Evolutionary conservation across 2,888 invertebrate genomes (phyloP), one percentile per base, ranked within the genome.

Genomic region (Electrophaes corylata): DNA sequence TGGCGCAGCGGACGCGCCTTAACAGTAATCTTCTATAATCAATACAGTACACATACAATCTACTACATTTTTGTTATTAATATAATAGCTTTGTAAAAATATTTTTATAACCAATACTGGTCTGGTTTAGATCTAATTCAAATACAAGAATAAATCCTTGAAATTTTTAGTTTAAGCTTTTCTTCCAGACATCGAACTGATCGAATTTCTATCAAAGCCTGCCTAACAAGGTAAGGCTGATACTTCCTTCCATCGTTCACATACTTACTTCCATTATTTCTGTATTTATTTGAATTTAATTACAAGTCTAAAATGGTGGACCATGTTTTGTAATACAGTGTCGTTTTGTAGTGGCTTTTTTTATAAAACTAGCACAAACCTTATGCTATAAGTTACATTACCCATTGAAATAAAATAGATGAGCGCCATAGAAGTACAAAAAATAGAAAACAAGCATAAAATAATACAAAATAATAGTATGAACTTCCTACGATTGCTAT

Each of bases 341-440:
- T 6, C 8, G 5, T 1, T 26, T 6, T 26, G 6, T 5, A 14
- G 14, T 37, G 16, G 3, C 8, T 37, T 37, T n/a, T 16, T 8
- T 10, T 16, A 16, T 16, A 16, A 37, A 16, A 37, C 2, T 41
- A 23, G 41, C 14, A 43, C 43, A 47, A 47, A 47, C 20, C 16
- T 14, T 19, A 37, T n/a, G 16, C 37, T 10, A 10, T 16, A n/a
- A 31, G n/a, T 37, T 14, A 37, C 16, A 26, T 14, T 39, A 48
- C 26, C 8, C n/a, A n/a, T n/a, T 2, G 6, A 37, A 37, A 14
- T 4, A 6, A 35, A 3, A 11, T 26, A n/a, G 59, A 62, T 69
- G 66, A 59, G 59, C 59, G 65, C 58, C 57, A 35, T 50, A 59
- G 40, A 60, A 60, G 53, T 49, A 59, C 57, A 61, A 61, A 56